Evolutionary conservation across 1,140 invertebrate genomes (phyloP).

Genomic region (Caenorhabditis tropicalis): DNA sequence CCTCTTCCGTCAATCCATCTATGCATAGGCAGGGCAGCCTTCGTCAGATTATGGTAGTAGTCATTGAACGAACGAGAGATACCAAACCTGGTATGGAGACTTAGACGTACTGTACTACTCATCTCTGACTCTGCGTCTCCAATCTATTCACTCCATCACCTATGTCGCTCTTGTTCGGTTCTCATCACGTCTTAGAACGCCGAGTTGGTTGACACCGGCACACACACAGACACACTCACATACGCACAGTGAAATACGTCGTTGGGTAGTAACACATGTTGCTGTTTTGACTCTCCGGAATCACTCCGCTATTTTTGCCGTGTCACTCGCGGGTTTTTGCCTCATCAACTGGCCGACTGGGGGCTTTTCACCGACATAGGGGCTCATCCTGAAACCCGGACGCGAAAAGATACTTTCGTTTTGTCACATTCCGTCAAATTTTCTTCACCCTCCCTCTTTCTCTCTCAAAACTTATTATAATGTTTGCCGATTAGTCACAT

Average conservation of each 20-base stretch:
- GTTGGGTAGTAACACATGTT: constrained; percentile 39
- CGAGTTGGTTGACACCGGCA: constrained; percentile 39
- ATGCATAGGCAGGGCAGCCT: not conserved
- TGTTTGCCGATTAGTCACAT: constrained; percentile 25
- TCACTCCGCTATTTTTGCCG: constrained; percentile 22
- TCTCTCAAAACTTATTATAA: not conserved
- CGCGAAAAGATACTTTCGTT: not conserved
- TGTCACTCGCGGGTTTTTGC: not conserved
- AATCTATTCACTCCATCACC: not conserved
- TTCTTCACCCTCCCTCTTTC: not conserved
- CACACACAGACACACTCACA: constrained; percentile 25
- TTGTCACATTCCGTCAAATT: not conserved
- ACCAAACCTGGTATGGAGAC: not conserved
- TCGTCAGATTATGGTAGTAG: not conserved
- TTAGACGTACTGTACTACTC: constrained; percentile 25
- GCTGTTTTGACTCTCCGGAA: constrained; percentile 39
- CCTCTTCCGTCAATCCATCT: not conserved
- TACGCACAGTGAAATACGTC: constrained; percentile 30
- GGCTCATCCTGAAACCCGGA: not conserved
- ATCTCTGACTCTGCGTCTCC: not conserved
- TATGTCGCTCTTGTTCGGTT: constrained; percentile 37
- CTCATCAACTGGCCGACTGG: not conserved
- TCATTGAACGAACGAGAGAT: not conserved
- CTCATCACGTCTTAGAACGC: constrained; percentile 38
- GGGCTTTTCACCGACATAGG: not conserved